Percentiles rank a stretch among this genome's conserved stretches.
These are phyloP conservation scores for Leptopilina drosophilae DNA, from an alignment of 2,888 invertebrate genomes.

Conservation along the genomic window DNA sequence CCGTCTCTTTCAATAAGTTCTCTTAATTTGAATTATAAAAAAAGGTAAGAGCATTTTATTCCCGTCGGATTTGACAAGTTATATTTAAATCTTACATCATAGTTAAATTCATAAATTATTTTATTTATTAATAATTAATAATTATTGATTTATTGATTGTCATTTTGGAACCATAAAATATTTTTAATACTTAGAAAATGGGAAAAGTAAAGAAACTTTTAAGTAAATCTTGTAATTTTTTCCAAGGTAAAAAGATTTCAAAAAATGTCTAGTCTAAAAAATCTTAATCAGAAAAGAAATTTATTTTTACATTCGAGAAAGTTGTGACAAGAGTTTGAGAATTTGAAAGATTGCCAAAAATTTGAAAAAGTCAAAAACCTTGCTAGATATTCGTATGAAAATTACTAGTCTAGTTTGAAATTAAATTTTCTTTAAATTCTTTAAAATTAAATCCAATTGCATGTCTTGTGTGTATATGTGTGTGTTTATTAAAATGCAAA, in stretches of 20 bases:
- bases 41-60: conserved; percentile 19
- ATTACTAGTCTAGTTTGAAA: background rate
- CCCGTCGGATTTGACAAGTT: background rate
- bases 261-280: background rate
- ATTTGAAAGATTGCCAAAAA: conserved; percentile 16
- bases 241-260: background rate
- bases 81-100: conserved; percentile 15
- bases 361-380: conserved; percentile 2
- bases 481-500: background rate
- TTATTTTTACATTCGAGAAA: conserved; percentile 1
- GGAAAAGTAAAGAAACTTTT: no score
- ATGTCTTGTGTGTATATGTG: no score
- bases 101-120: background rate
- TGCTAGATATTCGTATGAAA: background rate
- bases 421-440: no score
- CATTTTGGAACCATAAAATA: no score
- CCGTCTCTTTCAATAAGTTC: background rate
- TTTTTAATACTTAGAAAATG: no score
- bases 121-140: background rate
- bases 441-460: no score
- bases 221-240: background rate
- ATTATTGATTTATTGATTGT: background rate
- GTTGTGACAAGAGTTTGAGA: background rate
- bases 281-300: background rate
- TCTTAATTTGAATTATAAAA: background rate